A percentile compares a stretch with the other conserved stretches of the same genome.
Evolutionary conservation across 2,113 vertebrate species (phyloP).

Genomic region (Syrmaticus mikado): DNA sequence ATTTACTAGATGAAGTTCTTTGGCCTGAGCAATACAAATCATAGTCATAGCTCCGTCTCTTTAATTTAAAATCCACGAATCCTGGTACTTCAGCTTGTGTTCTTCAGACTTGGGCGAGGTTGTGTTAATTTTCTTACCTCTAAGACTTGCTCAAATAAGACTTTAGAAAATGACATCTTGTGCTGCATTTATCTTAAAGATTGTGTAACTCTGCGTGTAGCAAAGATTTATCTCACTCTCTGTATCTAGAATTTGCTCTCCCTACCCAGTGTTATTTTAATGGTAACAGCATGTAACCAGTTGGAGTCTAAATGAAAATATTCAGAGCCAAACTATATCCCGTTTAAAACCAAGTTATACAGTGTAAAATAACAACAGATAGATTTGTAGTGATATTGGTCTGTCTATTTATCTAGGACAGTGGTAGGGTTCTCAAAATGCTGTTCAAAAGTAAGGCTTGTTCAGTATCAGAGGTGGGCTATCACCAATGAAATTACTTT

Average conservation of each 20-base stretch:
- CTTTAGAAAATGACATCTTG: background rate
- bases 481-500: background rate
- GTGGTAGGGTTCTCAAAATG: background rate
- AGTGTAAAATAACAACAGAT: background rate
- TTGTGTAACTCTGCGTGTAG: background rate
- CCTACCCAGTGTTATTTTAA: background rate
- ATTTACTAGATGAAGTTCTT: slow-evolving; percentile 34
- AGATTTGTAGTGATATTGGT: background rate
- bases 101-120: background rate
- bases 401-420: background rate
- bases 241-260: background rate
- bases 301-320: background rate
- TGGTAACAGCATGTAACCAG: background rate
- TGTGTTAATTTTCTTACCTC: background rate
- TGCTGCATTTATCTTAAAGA: background rate
- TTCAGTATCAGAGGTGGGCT: background rate
- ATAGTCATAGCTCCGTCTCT: background rate
- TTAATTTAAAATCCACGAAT: slow-evolving; percentile 17
- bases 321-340: background rate
- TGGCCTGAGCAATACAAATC: slow-evolving; percentile 31
- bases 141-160: slow-evolving; percentile 4
- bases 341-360: background rate
- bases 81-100: background rate
- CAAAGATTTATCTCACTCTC: background rate
- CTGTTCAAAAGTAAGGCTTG: background rate